These are phyloP conservation scores for Probosciger aterrimus DNA, from an alignment of 2,113 vertebrate genomes.

Conservation along the genomic window DNA sequence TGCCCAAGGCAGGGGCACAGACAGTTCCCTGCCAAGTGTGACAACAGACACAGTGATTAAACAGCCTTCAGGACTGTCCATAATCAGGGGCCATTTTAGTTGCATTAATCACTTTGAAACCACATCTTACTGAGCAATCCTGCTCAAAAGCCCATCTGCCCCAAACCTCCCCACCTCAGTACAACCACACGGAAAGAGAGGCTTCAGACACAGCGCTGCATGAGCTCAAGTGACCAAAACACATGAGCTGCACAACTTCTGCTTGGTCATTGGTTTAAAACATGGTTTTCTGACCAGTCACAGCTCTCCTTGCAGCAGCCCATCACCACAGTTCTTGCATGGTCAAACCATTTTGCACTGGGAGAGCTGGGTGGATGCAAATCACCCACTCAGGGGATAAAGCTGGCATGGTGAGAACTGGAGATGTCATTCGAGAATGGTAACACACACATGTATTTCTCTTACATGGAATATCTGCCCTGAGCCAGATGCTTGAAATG, in stretches of 20 bases:
- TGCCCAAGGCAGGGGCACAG: not conserved
- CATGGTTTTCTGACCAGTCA: not conserved
- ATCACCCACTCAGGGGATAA: not conserved
- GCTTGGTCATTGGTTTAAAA: not conserved
- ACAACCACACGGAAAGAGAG: not conserved
- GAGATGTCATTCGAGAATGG: slow-evolving; percentile 55
- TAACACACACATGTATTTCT: not conserved
- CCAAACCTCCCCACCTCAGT: not conserved
- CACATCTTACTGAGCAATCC: not conserved
- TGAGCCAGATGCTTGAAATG: slow-evolving; percentile 45
- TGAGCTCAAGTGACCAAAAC: slow-evolving; percentile 1
- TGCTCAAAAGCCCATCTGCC: not conserved
- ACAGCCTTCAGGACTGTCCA: not conserved
- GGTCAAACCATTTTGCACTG: not conserved
- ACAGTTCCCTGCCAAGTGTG: not conserved
- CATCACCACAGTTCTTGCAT: accelerated
- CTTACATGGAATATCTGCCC: slow-evolving; percentile 50
- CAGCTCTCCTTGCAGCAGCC: not conserved
- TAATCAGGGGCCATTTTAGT: not conserved
- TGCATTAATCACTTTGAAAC: not conserved
- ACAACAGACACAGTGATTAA: not conserved
- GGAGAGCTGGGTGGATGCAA: not conserved
- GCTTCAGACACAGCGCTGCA: not conserved
- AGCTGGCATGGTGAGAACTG: slow-evolving; percentile 27
- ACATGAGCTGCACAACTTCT: not conserved